Conservation (phyloP, 2,797 vertebrate species). For the Ctenosaura bakeri region DNA sequence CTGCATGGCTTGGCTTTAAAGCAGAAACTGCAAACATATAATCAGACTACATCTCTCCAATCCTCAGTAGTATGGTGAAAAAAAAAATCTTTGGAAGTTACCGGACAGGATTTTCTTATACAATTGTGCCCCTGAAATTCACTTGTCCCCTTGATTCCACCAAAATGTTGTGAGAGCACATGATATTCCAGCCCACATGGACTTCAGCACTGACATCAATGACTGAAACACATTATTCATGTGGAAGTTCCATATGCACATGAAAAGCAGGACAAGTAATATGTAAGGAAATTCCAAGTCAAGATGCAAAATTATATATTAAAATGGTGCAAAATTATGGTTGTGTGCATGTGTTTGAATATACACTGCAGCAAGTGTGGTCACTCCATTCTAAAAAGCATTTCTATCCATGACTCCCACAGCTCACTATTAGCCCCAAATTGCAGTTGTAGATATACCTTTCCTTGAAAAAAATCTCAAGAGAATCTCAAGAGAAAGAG, state of each 20-base stretch:
- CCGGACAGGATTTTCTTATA: not conserved
- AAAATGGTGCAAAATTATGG: not conserved
- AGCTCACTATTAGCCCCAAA: too few species aligned
- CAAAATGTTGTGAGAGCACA: not conserved
- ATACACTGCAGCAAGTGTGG: too few species aligned
- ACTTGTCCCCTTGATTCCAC: not conserved
- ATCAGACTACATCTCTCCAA: not conserved
- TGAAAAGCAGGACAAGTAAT: not conserved
- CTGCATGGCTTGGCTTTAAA: not conserved
- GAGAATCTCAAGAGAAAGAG: not conserved
- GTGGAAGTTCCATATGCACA: not conserved
- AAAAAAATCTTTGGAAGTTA: not conserved
- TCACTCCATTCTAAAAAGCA: not conserved
- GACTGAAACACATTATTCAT: not conserved
- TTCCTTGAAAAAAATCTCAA: too few species aligned
- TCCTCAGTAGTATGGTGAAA: not conserved
- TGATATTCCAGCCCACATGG: not conserved
- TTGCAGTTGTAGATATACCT: not conserved
- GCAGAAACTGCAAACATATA: not conserved
- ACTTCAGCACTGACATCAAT: not conserved
- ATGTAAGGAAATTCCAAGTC: not conserved
- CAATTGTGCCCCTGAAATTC: not conserved
- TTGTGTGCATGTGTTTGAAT: not conserved
- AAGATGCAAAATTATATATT: not conserved
- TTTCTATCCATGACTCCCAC: not conserved